Evolutionary conservation across 1,140 invertebrate species (phyloP).

Genomic region (Sitophilus oryzae): DNA sequence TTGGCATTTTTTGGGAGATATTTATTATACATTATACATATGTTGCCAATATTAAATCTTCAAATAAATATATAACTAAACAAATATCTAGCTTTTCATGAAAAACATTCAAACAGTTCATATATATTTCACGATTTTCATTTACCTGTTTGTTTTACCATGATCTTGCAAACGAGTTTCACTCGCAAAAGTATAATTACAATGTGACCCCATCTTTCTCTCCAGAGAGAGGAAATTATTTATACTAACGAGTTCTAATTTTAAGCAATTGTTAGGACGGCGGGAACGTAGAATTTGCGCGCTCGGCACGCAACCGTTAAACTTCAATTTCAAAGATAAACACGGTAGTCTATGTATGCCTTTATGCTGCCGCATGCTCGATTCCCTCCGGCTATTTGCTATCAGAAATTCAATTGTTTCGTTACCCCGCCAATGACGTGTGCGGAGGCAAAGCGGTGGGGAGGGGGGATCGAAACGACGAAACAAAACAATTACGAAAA

Average conservation of each 20-base stretch:
- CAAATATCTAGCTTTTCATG: too few species aligned
- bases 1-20: too few species aligned
- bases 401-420: slow-evolving; percentile 23
- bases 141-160: too few species aligned
- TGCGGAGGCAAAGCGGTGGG: neutral
- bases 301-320: slow-evolving; percentile 5
- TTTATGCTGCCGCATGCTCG: slow-evolving; percentile 9
- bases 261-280: slow-evolving; percentile 5
- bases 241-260: neutral
- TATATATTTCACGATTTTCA: too few species aligned
- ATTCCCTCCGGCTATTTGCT: slow-evolving; percentile 22
- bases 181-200: too few species aligned
- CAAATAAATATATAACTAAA: too few species aligned
- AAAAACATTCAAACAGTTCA: too few species aligned
- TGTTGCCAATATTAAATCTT: too few species aligned
- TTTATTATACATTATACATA: too few species aligned
- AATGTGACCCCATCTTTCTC: neutral
- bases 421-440: slow-evolving; percentile 10
- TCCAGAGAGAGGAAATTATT: neutral
- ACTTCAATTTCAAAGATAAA: slow-evolving; percentile 30
- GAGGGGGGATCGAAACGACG: neutral
- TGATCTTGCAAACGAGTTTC: too few species aligned
- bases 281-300: neutral
- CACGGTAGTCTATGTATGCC: slow-evolving; percentile 12
- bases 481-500: neutral